Conservation (phyloP, 2,797 vertebrate species). For the Coregonus sp. region DNA sequence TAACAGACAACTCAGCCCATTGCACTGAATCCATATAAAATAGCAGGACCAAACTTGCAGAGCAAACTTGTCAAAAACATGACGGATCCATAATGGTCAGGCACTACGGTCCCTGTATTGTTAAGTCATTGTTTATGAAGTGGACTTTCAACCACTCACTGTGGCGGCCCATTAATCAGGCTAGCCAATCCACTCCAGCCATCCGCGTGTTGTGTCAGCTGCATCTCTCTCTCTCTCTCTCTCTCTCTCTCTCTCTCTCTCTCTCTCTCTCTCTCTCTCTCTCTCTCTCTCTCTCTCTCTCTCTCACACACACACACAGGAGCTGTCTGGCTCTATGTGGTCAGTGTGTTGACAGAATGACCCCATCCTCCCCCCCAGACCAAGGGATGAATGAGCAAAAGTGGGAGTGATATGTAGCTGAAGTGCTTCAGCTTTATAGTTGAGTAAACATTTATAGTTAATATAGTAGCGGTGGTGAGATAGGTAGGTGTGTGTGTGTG, state of each 20-base stretch:
- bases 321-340: slow-evolving; percentile 50
- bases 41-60: neutral
- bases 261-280: slow-evolving; percentile 36
- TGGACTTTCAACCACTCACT: slow-evolving; percentile 65
- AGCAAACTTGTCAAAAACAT: neutral
- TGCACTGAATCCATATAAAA: neutral
- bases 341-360: slow-evolving; percentile 63
- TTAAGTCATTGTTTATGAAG: slow-evolving; percentile 54
- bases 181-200: slow-evolving; percentile 53
- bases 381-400: slow-evolving; percentile 36
- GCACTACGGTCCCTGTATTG: slow-evolving; percentile 44
- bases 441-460: neutral
- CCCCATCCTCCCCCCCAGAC: slow-evolving; percentile 34
- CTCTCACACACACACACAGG: slow-evolving; percentile 26
- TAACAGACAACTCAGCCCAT: neutral
- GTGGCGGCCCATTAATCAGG: slow-evolving; percentile 51
- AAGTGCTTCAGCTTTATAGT: neutral
- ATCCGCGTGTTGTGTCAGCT: slow-evolving; percentile 80
- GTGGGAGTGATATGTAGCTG: neutral
- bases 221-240: slow-evolving; percentile 64
- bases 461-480: neutral
- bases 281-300: neutral
- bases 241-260: slow-evolving; percentile 53
- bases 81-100: slow-evolving; percentile 26
- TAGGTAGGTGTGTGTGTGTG: neutral